These are phyloP conservation scores for Onychostruthus taczanowskii DNA, from an alignment of 2,113 vertebrate genomes.

Conservation along the genomic window DNA sequence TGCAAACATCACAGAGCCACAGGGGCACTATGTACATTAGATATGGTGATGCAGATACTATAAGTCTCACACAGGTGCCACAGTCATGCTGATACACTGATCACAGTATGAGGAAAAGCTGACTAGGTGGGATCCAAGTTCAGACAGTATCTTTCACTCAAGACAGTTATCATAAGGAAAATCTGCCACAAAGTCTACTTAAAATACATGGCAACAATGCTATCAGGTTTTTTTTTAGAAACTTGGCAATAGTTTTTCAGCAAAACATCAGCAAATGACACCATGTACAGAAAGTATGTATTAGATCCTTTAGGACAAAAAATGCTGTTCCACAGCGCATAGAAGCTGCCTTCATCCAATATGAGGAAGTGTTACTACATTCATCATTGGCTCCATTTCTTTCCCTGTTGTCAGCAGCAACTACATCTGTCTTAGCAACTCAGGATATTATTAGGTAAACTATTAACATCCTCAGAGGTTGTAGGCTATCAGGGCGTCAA, in stretches of 20 bases:
- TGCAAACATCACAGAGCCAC: not conserved
- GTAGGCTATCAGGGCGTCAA: conserved; percentile 5
- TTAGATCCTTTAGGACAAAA: not conserved
- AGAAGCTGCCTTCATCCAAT: not conserved
- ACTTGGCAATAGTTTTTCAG: not conserved
- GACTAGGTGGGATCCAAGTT: not conserved
- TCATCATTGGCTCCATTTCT: conserved; percentile 5
- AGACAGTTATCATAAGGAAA: not conserved
- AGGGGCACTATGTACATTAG: not conserved
- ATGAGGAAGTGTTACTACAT: not conserved
- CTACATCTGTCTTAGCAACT: conserved; percentile 26
- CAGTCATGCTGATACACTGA: not conserved
- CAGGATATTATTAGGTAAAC: conserved; percentile 52
- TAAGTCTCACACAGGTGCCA: not conserved
- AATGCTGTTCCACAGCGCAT: not conserved
- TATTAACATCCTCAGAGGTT: not conserved
- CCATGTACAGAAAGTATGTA: not conserved
- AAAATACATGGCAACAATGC: not conserved
- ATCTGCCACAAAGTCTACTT: not conserved
- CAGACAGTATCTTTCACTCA: not conserved
- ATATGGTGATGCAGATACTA: not conserved
- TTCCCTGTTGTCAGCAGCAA: not conserved
- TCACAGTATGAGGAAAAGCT: not conserved
- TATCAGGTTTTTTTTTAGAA: not conserved
- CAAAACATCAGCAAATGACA: not conserved